Conservation (phyloP, 2,797 vertebrate genomes). For the Cheirogaleus major region DNA sequence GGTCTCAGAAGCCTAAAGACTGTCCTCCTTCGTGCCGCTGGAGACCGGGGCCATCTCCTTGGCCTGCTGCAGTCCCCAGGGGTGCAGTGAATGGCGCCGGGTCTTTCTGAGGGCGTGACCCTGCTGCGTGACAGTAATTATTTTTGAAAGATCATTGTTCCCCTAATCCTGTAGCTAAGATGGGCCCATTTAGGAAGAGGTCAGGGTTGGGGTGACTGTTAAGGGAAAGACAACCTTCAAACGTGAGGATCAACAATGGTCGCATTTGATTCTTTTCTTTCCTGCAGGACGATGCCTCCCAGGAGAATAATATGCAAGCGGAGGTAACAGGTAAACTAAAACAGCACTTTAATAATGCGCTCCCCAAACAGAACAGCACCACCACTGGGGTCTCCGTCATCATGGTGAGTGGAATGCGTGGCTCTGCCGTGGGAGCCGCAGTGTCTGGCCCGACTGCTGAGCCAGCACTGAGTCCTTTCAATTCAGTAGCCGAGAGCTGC, state of each 20-base stretch:
- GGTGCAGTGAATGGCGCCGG: fast-evolving
- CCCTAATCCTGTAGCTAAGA: background rate
- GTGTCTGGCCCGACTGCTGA: background rate
- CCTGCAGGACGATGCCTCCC: constrained; percentile 91
- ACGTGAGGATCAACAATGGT: fast-evolving
- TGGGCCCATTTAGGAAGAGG: background rate
- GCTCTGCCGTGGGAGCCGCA: background rate
- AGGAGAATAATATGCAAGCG: constrained; percentile 96
- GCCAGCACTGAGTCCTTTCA: fast-evolving
- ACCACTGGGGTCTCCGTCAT: constrained; percentile 95
- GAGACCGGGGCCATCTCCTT: background rate
- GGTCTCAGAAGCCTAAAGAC: background rate
- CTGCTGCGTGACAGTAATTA: fast-evolving
- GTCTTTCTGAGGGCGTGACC: background rate
- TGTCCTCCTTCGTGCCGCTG: fast-evolving
- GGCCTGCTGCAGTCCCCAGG: background rate
- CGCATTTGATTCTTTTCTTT: background rate
- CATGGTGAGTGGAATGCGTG: constrained; percentile 89
- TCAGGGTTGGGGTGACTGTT: background rate
- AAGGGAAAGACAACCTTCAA: background rate
- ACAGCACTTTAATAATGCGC: constrained; percentile 95
- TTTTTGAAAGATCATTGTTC: background rate
- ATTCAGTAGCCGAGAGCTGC: background rate
- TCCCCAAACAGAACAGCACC: constrained; percentile 92
- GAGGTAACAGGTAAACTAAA: constrained; percentile 98